These are phyloP conservation scores for Drosophila biarmipes DNA, from an alignment of 1,140 invertebrate genomes.

Conservation along the genomic window DNA sequence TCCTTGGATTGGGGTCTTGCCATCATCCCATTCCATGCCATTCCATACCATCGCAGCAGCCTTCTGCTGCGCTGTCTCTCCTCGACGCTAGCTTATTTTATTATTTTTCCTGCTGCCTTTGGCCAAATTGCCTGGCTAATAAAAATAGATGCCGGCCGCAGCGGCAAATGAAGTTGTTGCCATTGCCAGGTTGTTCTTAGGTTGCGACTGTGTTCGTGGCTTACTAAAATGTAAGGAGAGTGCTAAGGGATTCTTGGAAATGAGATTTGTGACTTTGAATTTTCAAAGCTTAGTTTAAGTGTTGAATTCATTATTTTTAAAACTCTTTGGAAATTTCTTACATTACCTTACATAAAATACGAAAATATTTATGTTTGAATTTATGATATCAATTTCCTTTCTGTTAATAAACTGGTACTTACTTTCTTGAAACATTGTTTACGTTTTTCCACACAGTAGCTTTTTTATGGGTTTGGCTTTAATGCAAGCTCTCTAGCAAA, in stretches of 20 bases:
- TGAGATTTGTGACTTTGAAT: background rate
- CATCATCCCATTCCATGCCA: background rate
- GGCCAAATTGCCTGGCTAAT: constrained; percentile 54
- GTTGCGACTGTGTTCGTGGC: background rate
- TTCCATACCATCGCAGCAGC: too few relatives aligned
- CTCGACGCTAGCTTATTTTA: constrained; percentile 19
- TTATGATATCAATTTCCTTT: too few relatives aligned
- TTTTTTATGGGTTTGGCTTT: too few relatives aligned
- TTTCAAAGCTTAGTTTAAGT: background rate
- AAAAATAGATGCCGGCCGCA: constrained; percentile 38
- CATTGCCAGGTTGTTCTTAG: constrained; percentile 14
- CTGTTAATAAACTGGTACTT: too few relatives aligned
- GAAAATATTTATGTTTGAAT: too few relatives aligned
- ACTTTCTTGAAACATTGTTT: too few relatives aligned
- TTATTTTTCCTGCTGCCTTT: constrained; percentile 45
- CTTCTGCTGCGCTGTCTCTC: background rate
- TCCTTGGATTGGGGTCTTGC: constrained; percentile 26
- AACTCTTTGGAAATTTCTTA: too few relatives aligned
- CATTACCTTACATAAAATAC: too few relatives aligned
- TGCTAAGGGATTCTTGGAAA: constrained; percentile 1
- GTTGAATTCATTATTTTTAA: too few relatives aligned
- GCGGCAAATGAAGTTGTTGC: constrained; percentile 47
- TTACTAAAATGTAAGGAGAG: background rate
- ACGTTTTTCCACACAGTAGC: too few relatives aligned
- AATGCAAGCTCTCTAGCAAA: too few relatives aligned